Base-by-base conservation (phyloP, 2,797 vertebrate species). In the Anisognathus igniventris region DNA sequence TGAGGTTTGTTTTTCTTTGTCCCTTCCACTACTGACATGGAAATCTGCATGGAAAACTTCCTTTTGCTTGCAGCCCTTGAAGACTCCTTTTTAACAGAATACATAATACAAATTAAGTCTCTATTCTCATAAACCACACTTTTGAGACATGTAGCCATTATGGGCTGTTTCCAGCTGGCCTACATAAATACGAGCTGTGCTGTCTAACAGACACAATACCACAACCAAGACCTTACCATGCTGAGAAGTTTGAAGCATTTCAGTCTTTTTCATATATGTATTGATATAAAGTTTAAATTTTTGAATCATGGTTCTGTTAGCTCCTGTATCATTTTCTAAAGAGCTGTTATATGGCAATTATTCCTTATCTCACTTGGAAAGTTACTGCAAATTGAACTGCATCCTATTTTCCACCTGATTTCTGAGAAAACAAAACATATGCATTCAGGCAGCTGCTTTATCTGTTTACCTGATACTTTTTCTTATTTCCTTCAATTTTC, bases 401-500 rank as follows among this genome's bases (percentile, higher is more conserved):
- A 66, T 89, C n/a, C 5, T 72, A 30, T 84, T 88, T 93, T 84
- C 54, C 20, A 66, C 12, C 33, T 7, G 28, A 53, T 74, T 66
- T 33, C 62, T 37, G n/a, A 85, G 51, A 87, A 96, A 88, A 92
- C 16, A 86, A 83, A 94, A 62, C 14, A 33, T 27, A 35, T 0
- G 8, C 51, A 37, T 84, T 84, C 86, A 76, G 60, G 31, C 40
- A 93, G 33, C 7, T 51, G 14, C 20, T 75, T 80, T 78, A 68
- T 53, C 44, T 87, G 14, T 65, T 92, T 88, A 73, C 51, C 44
- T 84, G 56, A 51, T 48, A 48, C 10, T 73, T 89, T 64, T 82
- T 71, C 61, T 64, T 80, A 82, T 92, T 92, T 84, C 44, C n/a
- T 78, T 84, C 92, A 13, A 9, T 93, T 86, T 86, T 88, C 64